Evolutionary conservation across 2,888 invertebrate genomes (phyloP), one percentile per base, ranked within the genome.

Genomic region (Eurois occulta): DNA sequence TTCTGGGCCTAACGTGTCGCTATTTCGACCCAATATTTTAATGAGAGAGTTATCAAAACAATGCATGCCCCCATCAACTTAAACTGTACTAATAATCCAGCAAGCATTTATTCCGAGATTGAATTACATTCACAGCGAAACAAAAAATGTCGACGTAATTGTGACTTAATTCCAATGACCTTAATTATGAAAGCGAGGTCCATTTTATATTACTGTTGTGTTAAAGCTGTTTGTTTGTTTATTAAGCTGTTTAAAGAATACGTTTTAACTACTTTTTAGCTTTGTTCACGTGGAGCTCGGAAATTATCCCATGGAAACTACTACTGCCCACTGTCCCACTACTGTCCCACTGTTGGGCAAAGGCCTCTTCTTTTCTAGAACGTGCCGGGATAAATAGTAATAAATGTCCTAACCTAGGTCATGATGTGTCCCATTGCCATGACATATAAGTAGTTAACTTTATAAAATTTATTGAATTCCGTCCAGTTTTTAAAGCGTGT

Each of bases 131-230:
- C 75, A 43, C 58, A n/a, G 11, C 38, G 72, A 68, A 80, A 83
- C 85, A 85, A 87, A 85, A 85, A 87, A 81, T 73, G 77, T 32
- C 66, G n/a, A 84, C 79, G 87, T 79, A 82, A 86, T 69, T 75
- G 77, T 85, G 58, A 73, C 62, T 81, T 82, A 66, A 85, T 87
- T 79, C 66, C 38, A 21, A 66, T 65, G 86, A 80, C 86, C 80
- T 86, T 86, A 78, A 87, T 86, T 70, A 75, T 52, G 75, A 71
- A 78, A 77, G 65, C 76, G 80, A 81, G 80, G 78, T 75, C 32
- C 80, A 41, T 62, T 72, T 60, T 48, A 48, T 46, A 62, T 18
- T 32, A 75, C 38, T 75, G 64, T 69, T 77, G 62, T 28, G 6
- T 67, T 32, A 35, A 41, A 64, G 77, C 71, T 1, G 70, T 75